Evolutionary conservation across 2,888 invertebrate genomes (phyloP).

Genomic region (Cryptophagus acutangulus): DNA sequence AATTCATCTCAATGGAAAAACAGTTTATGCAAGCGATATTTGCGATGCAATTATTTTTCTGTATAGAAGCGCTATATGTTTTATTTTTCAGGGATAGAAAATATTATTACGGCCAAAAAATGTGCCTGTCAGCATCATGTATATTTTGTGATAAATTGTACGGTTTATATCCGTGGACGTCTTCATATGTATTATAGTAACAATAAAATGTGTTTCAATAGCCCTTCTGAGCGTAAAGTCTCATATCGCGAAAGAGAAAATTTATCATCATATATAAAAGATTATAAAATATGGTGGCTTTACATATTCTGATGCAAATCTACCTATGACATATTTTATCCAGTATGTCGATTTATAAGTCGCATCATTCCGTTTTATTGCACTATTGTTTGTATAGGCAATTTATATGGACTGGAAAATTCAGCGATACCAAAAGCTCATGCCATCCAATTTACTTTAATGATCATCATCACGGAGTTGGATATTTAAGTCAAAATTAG

Average conservation of each 20-base stretch:
- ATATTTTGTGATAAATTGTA: no score
- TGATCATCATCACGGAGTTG: no score
- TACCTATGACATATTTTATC: neutral
- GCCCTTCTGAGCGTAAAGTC: neutral
- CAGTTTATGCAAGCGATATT: no score
- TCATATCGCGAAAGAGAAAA: neutral
- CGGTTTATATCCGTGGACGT: no score
- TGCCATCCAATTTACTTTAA: slow-evolving; percentile 1
- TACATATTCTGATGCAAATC: neutral
- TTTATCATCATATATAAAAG: neutral
- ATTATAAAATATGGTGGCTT: slow-evolving; percentile 1
- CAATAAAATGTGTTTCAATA: neutral
- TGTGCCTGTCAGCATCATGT: no score
- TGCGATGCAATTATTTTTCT: no score
- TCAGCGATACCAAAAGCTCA: neutral
- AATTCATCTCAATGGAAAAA: no score
- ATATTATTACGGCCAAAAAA: no score
- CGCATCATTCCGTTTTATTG: slow-evolving; percentile 1
- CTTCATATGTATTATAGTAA: no score
- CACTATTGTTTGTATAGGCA: slow-evolving; percentile 1
- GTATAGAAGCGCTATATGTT: no score
- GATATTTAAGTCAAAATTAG: no score
- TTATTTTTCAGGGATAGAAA: no score
- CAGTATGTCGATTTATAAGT: slow-evolving; percentile 1
- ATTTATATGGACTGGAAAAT: neutral